phyloP scores from a whole-genome alignment of 92 coral and sea anemone species.

The Muricea muricata region DNA sequence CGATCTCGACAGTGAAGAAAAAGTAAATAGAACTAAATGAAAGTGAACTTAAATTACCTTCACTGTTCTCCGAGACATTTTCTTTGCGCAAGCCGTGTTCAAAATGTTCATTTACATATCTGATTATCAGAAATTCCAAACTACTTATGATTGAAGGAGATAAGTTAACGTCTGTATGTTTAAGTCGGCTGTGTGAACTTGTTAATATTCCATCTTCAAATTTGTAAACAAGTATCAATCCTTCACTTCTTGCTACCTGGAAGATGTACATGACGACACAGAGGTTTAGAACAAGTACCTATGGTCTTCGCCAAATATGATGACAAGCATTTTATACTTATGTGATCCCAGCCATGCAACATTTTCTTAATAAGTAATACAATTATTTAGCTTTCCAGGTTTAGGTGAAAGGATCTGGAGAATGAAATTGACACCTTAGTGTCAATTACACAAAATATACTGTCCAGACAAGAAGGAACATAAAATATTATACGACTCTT shows the following conservation, averaged over 20 bases:
- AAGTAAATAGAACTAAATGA: not conserved
- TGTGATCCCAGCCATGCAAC: no score
- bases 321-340: no score
- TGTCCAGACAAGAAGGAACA: no score
- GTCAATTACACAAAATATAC: no score
- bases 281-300: not conserved
- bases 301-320: no score
- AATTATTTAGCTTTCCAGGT: no score
- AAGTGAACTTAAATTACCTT: not conserved
- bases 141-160: slow-evolving; percentile 17
- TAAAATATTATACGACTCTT: no score
- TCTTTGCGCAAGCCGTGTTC: not conserved
- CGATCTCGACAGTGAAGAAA: no score
- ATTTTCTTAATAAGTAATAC: no score
- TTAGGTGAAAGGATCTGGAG: no score
- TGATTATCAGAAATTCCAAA: not conserved
- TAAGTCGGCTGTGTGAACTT: slow-evolving; percentile 32
- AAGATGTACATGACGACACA: no score
- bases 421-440: no score
- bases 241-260: slow-evolving; percentile 38
- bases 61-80: not conserved
- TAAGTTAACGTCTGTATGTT: slow-evolving; percentile 15
- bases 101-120: not conserved
- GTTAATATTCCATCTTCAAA: slow-evolving; percentile 35
- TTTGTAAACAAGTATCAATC: slow-evolving; percentile 34